Conservation (phyloP, 2,113 vertebrate genomes). For the Barnardius zonarius region DNA sequence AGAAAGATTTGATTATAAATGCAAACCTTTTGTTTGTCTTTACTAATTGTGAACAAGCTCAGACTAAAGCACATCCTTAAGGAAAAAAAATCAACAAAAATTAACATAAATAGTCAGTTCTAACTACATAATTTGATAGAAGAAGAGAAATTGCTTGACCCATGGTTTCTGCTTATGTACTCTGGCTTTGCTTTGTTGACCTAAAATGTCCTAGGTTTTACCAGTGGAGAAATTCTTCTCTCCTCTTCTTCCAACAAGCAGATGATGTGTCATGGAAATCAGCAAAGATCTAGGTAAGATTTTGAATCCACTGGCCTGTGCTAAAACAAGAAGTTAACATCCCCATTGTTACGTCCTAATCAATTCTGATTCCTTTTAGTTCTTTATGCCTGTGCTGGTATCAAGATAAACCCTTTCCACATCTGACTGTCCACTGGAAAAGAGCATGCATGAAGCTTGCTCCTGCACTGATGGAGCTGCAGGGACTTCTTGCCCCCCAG, state of each 20-base stretch:
- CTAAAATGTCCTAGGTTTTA: not conserved
- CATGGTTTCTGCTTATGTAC: not conserved
- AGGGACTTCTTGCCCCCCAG: not conserved
- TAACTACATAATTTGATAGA: not conserved
- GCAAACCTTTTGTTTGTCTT: not conserved
- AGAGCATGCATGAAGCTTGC: fast-evolving
- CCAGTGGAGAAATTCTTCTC: not conserved
- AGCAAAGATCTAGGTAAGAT: not conserved
- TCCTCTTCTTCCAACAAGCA: not conserved
- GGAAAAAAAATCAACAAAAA: not conserved
- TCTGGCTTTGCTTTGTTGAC: not conserved
- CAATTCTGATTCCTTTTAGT: not conserved
- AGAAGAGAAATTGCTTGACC: not conserved
- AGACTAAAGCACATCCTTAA: not conserved
- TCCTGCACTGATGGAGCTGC: not conserved
- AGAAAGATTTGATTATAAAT: not conserved
- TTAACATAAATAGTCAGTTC: not conserved
- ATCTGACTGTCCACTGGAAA: not conserved
- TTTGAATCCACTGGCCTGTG: not conserved
- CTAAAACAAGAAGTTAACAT: not conserved
- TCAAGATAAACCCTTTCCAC: not conserved
- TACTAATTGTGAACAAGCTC: not conserved
- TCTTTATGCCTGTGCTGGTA: not conserved
- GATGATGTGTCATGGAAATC: not conserved
- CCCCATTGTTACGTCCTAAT: not conserved